phyloP scores from a whole-genome alignment of 2,888 invertebrate species.

The Lasioglossum pauxillum region DNA sequence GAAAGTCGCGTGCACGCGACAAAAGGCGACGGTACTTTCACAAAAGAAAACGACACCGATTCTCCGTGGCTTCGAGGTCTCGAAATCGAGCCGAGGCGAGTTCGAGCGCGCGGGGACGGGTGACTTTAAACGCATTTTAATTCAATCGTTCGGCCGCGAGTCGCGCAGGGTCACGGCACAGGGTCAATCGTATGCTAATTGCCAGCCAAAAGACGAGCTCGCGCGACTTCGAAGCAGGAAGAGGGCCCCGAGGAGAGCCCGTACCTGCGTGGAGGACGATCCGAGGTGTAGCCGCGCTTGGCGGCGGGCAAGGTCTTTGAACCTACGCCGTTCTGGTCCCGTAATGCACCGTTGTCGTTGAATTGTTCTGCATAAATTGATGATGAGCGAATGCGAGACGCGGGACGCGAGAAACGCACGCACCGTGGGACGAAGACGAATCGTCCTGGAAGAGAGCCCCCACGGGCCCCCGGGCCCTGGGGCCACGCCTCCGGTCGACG shows the following conservation, averaged over 20 bases:
- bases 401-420: slow-evolving; percentile 65
- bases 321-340: slow-evolving; percentile 75
- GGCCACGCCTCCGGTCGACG: slow-evolving; percentile 71
- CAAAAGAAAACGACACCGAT: slow-evolving; percentile 46
- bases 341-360: slow-evolving; percentile 83
- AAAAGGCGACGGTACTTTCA: slow-evolving; percentile 52
- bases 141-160: slow-evolving; percentile 79
- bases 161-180: slow-evolving; percentile 75
- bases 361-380: slow-evolving; percentile 85
- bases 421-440: slow-evolving; percentile 77
- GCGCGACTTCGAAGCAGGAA: slow-evolving; percentile 60
- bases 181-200: slow-evolving; percentile 84
- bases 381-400: slow-evolving; percentile 80
- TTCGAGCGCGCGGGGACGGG: slow-evolving; percentile 46
- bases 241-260: slow-evolving; percentile 34
- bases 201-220: slow-evolving; percentile 79
- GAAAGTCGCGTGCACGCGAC: slow-evolving; percentile 42
- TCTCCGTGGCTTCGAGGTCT: slow-evolving; percentile 20
- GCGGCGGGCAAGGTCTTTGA: slow-evolving; percentile 78
- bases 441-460: slow-evolving; percentile 64
- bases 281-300: slow-evolving; percentile 56
- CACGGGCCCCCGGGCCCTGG: slow-evolving; percentile 50
- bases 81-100: slow-evolving; percentile 53
- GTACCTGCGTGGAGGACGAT: slow-evolving; percentile 64
- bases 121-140: slow-evolving; percentile 76